Percentiles rank a stretch among this genome's conserved stretches.
Evolutionary conservation across 2,797 vertebrate species (phyloP).

Genomic region (Smutsia gigantea): DNA sequence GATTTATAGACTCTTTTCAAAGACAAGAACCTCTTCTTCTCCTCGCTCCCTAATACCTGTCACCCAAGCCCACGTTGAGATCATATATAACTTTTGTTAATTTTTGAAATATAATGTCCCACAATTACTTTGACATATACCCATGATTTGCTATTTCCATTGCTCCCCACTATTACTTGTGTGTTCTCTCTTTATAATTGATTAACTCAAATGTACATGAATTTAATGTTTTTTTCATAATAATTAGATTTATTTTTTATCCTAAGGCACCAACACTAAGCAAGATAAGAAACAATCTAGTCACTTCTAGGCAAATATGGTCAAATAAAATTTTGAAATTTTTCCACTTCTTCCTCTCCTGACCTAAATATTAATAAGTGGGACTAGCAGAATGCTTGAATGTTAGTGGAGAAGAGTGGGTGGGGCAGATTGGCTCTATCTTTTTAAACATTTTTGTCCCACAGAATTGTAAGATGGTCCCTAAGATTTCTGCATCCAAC

Average conservation of each 20-base stretch:
- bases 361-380: not conserved
- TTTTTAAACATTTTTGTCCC: not conserved
- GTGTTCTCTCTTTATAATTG: not conserved
- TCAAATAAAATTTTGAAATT: not conserved
- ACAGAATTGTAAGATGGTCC: not conserved
- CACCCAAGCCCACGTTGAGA: not conserved
- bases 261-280: not conserved
- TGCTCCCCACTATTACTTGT: not conserved
- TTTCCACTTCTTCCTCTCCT: not conserved
- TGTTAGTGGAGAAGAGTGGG: not conserved
- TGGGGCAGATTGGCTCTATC: not conserved
- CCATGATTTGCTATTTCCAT: not conserved
- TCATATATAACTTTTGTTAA: not conserved
- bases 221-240: not conserved
- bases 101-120: not conserved
- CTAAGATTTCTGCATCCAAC: not conserved
- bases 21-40: not conserved
- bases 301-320: not conserved
- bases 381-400: not conserved
- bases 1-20: not conserved
- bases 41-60: not conserved
- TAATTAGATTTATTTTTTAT: not conserved
- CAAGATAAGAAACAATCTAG: not conserved
- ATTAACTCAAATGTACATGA: not conserved
- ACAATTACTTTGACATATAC: not conserved